phyloP scores from a whole-genome alignment of 2,113 vertebrate genomes.

The Phylloscopus trochiloides region DNA sequence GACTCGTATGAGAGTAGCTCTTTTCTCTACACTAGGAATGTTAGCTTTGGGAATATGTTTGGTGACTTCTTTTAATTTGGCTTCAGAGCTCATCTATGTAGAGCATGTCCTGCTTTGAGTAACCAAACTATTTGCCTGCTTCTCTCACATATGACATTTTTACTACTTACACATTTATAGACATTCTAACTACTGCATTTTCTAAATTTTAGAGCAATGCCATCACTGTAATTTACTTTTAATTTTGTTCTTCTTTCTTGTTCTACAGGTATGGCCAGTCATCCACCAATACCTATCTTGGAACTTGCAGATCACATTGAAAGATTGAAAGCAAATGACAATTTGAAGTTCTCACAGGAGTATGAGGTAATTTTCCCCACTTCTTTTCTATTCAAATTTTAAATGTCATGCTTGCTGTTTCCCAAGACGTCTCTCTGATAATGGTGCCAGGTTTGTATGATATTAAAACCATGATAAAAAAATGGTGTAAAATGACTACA shows the following conservation, averaged over 20 bases:
- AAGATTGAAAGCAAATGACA: conserved; percentile 97
- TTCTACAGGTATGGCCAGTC: conserved; percentile 93
- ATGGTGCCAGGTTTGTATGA: not conserved
- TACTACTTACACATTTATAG: conserved; percentile 79
- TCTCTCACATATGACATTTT: conserved; percentile 78
- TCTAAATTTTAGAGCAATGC: conserved; percentile 36
- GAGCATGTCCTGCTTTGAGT: conserved; percentile 97
- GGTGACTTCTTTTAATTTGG: conserved; percentile 86
- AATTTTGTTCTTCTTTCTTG: conserved; percentile 47
- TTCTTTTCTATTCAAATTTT: not conserved
- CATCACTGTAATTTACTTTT: conserved; percentile 14
- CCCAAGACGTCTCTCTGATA: not conserved
- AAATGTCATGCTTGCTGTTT: not conserved
- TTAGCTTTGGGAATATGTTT: conserved; percentile 81
- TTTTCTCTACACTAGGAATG: conserved; percentile 83
- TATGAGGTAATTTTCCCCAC: conserved; percentile 84
- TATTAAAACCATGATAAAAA: not conserved
- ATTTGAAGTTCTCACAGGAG: conserved; percentile 98
- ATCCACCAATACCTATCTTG: conserved; percentile 94
- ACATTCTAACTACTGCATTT: conserved; percentile 75
- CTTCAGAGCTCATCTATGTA: conserved; percentile 83
- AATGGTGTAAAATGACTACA: fast-evolving
- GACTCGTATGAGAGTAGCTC: conserved; percentile 78
- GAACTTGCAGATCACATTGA: conserved; percentile 97
- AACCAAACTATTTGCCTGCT: conserved; percentile 88